phyloP scores from a whole-genome alignment of 2,797 vertebrate genomes.

The Brotula barbata region DNA sequence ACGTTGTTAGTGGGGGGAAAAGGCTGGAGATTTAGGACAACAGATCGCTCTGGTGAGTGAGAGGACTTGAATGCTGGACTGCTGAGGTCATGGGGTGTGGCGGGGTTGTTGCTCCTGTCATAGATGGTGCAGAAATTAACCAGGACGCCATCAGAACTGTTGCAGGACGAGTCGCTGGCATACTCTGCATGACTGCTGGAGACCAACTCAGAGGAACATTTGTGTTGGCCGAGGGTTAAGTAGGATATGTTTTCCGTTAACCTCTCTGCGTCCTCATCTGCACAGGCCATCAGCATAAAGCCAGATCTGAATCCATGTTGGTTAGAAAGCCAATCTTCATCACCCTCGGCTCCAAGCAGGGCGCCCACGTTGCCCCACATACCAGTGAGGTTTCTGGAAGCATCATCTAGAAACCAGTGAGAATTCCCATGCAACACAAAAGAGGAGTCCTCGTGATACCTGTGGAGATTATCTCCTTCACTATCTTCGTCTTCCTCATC shows the following conservation, averaged over 20 bases:
- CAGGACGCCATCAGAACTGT: slow-evolving; percentile 91
- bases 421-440: slow-evolving; percentile 76
- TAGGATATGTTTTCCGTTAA: slow-evolving; percentile 66
- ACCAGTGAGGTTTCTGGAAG: slow-evolving; percentile 35
- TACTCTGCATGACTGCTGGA: slow-evolving; percentile 84
- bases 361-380: slow-evolving; percentile 51
- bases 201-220: slow-evolving; percentile 70
- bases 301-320: slow-evolving; percentile 63
- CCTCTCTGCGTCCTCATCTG: slow-evolving; percentile 55
- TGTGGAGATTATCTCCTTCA: slow-evolving; percentile 74
- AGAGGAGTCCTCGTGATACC: slow-evolving; percentile 75
- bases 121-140: slow-evolving; percentile 96
- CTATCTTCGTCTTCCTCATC: slow-evolving; percentile 82
- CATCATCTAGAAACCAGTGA: slow-evolving; percentile 77
- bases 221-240: slow-evolving; percentile 73
- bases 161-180: slow-evolving; percentile 91
- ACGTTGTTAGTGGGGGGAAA: slow-evolving; percentile 56
- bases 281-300: slow-evolving; percentile 69
- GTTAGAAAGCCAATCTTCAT: slow-evolving; percentile 60
- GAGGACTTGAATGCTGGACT: slow-evolving; percentile 83
- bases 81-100: slow-evolving; percentile 76
- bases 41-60: slow-evolving; percentile 51
- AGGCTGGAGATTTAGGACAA: slow-evolving; percentile 71
- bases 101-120: slow-evolving; percentile 84
- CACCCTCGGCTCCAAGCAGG: slow-evolving; percentile 43